Base-by-base conservation (phyloP, 2,888 invertebrate genomes). In the Icerya purchasi region DNA sequence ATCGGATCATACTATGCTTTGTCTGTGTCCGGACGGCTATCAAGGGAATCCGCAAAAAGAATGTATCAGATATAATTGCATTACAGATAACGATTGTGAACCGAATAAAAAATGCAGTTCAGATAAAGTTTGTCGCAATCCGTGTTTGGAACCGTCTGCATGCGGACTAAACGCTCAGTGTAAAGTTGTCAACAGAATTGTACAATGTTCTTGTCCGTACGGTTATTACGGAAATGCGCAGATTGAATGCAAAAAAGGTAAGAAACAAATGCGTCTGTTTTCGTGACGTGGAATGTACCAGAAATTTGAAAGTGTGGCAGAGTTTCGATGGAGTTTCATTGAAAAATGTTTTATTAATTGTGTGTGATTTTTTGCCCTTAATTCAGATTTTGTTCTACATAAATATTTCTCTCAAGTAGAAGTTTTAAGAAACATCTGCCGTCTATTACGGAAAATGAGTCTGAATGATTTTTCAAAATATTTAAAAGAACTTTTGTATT, bases 151-250 rank as follows among this genome's bases (percentile, higher is more conserved):
- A 67, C 74, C 77, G 50, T 82, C 81, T 8, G 81, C 83, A 25
- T 91, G 91, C 67, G 91, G 90, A 18, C 72, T 79, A 25, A 89
- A 89, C 70, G 87, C 89, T 0, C 86, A 89, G 66, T 90, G 91
- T 68, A 79, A 85, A 51, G 83, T 88, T 10, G 75, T 83, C 20
- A 81, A 84, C 66, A 77, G 86, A 69, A 75, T 76, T 65, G 83
- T 89, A 0, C 83, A 86, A 66, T 86, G 86, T 67, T 78, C 81
- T 0, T 86, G 86, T 68, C 83, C 84, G 21, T 81, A 80, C 1
- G 83, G 83, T 53, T 83, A 79, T 68, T 77, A 79, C 64, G 85
- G 85, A 60, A 83, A 84, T 70, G 81, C 85, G 0, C 70, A 74
- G 52, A 72, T 78, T 3, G 83, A 82, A 68, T 86, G 86, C 68